phyloP scores from a whole-genome alignment of 2,113 vertebrate species.

The Falco punctatus region DNA sequence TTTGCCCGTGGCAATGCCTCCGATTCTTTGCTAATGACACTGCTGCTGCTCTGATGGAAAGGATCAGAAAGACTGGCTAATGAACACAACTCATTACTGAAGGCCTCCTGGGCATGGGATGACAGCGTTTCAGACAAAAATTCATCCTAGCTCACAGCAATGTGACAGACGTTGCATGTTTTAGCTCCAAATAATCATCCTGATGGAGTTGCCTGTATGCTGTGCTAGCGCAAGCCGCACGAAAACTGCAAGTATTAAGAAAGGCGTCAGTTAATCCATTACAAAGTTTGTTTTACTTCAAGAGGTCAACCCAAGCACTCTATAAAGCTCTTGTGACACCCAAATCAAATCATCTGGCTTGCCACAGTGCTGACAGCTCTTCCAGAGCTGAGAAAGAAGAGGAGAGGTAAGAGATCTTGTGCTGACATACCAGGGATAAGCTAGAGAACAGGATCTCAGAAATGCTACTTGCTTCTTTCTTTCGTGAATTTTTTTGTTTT shows the following conservation, averaged over 20 bases:
- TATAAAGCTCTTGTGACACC: neutral
- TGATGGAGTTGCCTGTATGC: neutral
- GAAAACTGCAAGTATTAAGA: neutral
- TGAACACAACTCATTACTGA: constrained; percentile 61
- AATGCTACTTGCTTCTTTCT: neutral
- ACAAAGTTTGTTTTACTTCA: constrained; percentile 55
- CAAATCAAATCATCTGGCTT: neutral
- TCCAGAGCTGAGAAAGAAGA: neutral
- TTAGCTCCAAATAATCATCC: neutral
- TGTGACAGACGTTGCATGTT: constrained; percentile 15
- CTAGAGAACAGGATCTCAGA: neutral
- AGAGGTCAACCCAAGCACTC: neutral
- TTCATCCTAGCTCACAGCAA: constrained; percentile 37
- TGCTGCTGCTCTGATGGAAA: neutral
- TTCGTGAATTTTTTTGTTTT: neutral
- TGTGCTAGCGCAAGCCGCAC: neutral
- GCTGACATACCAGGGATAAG: neutral
- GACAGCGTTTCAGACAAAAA: constrained; percentile 43
- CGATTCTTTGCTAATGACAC: constrained; percentile 31
- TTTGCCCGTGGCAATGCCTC: constrained; percentile 29
- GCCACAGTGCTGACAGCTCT: neutral
- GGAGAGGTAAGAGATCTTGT: neutral
- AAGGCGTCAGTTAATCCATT: constrained; percentile 49
- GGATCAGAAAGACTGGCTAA: constrained; percentile 70
- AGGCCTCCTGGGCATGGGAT: constrained; percentile 34